Percentiles rank a stretch among this genome's conserved stretches.
phyloP scores from a whole-genome alignment of 2,113 vertebrate species.

The Capricornis sumatraensis region DNA sequence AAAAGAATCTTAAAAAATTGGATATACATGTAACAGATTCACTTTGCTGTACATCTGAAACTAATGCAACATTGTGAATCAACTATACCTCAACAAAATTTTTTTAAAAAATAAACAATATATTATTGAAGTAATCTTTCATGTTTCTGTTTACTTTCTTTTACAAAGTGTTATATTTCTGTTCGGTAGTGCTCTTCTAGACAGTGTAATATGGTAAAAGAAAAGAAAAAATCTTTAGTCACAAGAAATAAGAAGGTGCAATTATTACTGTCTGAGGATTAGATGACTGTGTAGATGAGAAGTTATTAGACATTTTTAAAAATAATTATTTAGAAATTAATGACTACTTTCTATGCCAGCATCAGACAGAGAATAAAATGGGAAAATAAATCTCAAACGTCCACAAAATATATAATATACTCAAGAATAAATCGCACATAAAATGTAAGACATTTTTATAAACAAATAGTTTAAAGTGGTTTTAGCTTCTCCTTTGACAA shows the following conservation, averaged over 20 bases:
- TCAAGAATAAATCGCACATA: background rate
- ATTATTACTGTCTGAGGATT: background rate
- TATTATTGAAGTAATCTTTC: background rate
- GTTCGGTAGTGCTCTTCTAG: background rate
- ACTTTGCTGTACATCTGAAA: background rate
- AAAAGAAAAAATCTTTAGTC: background rate
- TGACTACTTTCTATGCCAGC: background rate
- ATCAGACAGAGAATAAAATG: background rate
- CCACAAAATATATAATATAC: background rate
- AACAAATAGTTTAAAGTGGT: background rate
- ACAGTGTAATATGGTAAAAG: background rate
- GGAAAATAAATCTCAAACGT: background rate
- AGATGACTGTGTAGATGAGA: background rate
- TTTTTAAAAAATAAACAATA: background rate
- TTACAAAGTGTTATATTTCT: background rate
- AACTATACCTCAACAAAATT: background rate
- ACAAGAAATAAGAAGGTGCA: background rate
- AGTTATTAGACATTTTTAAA: background rate
- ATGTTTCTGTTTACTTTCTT: background rate
- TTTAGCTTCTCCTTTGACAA: background rate
- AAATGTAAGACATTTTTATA: background rate
- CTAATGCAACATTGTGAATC: background rate
- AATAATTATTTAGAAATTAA: conserved; percentile 37
- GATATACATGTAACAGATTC: background rate
- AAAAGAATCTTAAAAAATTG: background rate